Base-by-base conservation (phyloP, 2,113 vertebrate genomes). In the Gymnarchus niloticus region DNA sequence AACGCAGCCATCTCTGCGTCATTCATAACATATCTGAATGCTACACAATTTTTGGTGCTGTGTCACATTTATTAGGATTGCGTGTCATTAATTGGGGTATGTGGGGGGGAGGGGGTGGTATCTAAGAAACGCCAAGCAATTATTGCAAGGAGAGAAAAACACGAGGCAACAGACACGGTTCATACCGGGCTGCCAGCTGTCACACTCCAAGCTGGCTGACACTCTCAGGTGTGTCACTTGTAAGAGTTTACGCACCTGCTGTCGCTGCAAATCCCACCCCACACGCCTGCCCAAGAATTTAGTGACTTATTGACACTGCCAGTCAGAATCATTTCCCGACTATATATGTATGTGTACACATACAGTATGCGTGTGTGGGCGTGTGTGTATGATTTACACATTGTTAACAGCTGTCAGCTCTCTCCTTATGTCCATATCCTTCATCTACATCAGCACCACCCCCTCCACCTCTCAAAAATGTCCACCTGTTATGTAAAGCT, bases 221-320 rank as follows among this genome's bases (percentile, higher is more conserved):
- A 33, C 33, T 73, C 65, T 73, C 65, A 73, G 65, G 65, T 73
- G 65, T 73, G 65, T 73, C 65, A 73, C 65, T 73, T 73, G 65
- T 73, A 73, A 73, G 65, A 73, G 65, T 41, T 65, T 33, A 65
- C 10, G n/a, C 59, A 10, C 61, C 28, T 28, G 12, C 65, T 1
- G 3, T 33, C 65, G 28, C 33, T 33, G 33, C 65, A 73, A 73
- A 41, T 41, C 65, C 65, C 65, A 73, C 65, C 17, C 65, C 33
- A 0, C 37, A 73, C 41, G 65, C 33, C 14, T 73, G 65, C 33
- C 65, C 33, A 33, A 41, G 33, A 73, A 73, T 73, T 73, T 73
- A 73, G 65, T 41, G 65, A 41, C 65, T 73, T 73, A 73, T 33
- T 73, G 65, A 73, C 65, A 73, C 65, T 73, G 65, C 65, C 65